A percentile compares a stretch with the other conserved stretches of the same genome.
Conservation (phyloP, 2,797 vertebrate species). For the Mormyrus proboscirostris region DNA sequence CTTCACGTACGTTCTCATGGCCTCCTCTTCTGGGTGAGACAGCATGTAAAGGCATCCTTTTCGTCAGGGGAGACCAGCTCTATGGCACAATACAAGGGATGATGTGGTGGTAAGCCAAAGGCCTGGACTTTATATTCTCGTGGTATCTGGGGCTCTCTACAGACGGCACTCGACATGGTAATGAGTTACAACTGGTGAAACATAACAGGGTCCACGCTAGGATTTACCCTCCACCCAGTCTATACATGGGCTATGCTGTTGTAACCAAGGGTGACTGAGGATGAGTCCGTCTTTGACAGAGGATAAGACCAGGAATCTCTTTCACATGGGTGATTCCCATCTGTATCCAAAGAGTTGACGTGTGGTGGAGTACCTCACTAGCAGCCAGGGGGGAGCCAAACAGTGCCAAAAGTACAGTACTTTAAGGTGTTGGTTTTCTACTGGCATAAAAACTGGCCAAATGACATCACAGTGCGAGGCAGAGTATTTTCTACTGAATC, state of each 20-base stretch:
- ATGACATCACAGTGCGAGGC: too few species aligned
- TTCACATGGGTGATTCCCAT: neutral
- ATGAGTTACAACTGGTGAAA: neutral
- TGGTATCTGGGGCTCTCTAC: neutral
- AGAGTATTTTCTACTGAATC: too few species aligned
- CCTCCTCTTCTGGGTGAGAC: neutral
- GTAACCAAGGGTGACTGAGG: neutral
- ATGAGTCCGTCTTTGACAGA: neutral
- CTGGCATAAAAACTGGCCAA: too few species aligned
- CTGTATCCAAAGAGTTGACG: neutral
- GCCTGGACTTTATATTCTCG: neutral
- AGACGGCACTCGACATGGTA: neutral
- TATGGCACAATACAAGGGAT: neutral
- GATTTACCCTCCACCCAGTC: neutral
- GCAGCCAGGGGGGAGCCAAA: neutral
- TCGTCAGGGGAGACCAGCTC: neutral
- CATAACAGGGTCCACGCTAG: neutral
- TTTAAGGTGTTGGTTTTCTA: too few species aligned
- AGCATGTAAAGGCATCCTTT: neutral
- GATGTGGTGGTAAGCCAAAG: neutral
- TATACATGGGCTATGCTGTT: neutral
- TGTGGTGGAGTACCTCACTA: neutral
- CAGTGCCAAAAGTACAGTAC: neutral
- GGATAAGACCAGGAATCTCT: neutral
- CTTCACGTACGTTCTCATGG: neutral